Evolutionary conservation across 2,888 invertebrate genomes (phyloP).

Genomic region (Agrotis puta): DNA sequence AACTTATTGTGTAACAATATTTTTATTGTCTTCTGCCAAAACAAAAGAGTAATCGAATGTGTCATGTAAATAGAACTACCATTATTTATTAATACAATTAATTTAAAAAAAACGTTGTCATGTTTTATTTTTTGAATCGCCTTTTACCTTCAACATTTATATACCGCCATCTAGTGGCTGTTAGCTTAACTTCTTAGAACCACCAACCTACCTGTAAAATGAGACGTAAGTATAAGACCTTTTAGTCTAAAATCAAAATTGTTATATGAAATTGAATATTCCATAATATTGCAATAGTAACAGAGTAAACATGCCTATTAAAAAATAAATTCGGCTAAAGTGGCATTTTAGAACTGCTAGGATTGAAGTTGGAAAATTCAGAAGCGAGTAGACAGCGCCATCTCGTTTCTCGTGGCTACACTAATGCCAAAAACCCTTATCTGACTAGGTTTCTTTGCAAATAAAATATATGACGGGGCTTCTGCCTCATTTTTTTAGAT

Average conservation of each 20-base stretch:
- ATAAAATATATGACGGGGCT: conserved; percentile 2
- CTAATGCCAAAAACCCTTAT: background rate
- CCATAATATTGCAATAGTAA: too few relatives aligned
- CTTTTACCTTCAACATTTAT: conserved; percentile 6
- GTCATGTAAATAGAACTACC: conserved; percentile 91
- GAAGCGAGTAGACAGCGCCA: background rate
- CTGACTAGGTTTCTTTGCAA: background rate
- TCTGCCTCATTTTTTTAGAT: background rate
- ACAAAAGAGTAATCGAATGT: conserved; percentile 90
- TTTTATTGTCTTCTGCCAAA: conserved; percentile 91
- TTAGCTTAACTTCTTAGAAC: background rate
- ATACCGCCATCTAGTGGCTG: conserved; percentile 11
- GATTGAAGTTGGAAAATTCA: too few relatives aligned
- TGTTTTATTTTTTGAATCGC: conserved; percentile 74
- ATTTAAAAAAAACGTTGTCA: conserved; percentile 80
- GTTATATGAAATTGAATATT: too few relatives aligned
- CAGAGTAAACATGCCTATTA: too few relatives aligned
- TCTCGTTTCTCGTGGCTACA: background rate
- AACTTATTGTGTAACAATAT: conserved; percentile 87
- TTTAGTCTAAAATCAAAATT: too few relatives aligned
- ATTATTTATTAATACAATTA: conserved; percentile 91
- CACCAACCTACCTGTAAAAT: background rate
- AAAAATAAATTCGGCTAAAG: too few relatives aligned
- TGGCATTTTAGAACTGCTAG: too few relatives aligned
- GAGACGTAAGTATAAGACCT: too few relatives aligned